A percentile compares a stretch with the other conserved stretches of the same genome.
Conservation (phyloP, 2,113 vertebrate species). For the Istiophorus platypterus region DNA sequence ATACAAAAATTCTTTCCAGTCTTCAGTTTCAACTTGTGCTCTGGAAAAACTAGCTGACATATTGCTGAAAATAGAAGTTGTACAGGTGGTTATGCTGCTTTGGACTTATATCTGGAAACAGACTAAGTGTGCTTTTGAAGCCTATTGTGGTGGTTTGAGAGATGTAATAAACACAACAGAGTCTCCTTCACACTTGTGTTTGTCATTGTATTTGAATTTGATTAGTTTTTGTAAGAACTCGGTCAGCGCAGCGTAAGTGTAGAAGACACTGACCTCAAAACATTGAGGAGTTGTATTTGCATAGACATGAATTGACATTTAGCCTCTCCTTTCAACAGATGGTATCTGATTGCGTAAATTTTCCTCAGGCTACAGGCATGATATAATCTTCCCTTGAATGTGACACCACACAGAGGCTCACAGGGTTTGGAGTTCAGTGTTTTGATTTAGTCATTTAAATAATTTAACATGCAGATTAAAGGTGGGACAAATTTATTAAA, state of each 20-base stretch:
- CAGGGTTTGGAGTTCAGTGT: slow-evolving; percentile 19
- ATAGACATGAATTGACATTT: slow-evolving; percentile 15
- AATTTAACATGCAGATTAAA: slow-evolving; percentile 31
- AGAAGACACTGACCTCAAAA: not conserved
- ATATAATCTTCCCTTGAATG: slow-evolving; percentile 10
- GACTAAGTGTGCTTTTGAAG: slow-evolving; percentile 17
- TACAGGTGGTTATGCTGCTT: not conserved
- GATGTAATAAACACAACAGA: not conserved
- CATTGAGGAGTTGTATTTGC: not conserved
- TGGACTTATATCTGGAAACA: not conserved
- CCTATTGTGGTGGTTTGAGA: slow-evolving; percentile 1
- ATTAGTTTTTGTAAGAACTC: not conserved
- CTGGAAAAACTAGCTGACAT: not conserved
- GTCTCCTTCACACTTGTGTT: not conserved
- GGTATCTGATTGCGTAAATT: slow-evolving; percentile 4
- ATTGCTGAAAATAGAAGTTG: slow-evolving; percentile 5
- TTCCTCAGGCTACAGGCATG: not conserved
- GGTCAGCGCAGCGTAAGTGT: not conserved
- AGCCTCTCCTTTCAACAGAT: slow-evolving; percentile 1
- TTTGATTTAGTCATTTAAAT: slow-evolving; percentile 37
- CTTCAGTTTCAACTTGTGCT: slow-evolving; percentile 2
- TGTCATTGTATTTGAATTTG: not conserved
- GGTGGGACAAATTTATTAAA: not conserved
- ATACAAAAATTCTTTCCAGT: not conserved
- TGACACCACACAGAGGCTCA: slow-evolving; percentile 16